Evolutionary conservation across 92 coral and sea anemone genomes (phyloP).

Genomic region (Montipora capitata): DNA sequence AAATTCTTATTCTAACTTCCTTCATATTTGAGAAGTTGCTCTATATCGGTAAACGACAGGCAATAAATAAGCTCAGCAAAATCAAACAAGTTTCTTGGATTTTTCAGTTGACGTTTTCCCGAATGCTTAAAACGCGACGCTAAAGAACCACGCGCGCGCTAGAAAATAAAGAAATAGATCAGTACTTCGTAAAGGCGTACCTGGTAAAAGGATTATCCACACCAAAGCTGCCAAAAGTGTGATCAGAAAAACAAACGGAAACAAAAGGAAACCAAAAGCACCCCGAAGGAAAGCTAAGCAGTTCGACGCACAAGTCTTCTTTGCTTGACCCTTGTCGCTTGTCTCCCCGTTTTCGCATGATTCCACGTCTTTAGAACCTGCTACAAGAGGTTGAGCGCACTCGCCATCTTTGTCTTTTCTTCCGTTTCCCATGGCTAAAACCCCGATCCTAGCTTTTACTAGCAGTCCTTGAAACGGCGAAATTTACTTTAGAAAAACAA

Average conservation of each 20-base stretch:
- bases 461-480: neutral
- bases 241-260: conserved; percentile 47
- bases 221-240: conserved; percentile 33
- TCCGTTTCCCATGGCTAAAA: conserved; percentile 28
- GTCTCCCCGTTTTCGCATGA: conserved; percentile 13
- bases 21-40: too few relatives aligned
- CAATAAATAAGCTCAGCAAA: too few relatives aligned
- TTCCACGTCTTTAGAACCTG: conserved; percentile 14
- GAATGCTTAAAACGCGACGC: too few relatives aligned
- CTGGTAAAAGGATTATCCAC: conserved; percentile 55
- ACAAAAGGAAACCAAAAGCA: conserved; percentile 36
- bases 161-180: too few relatives aligned
- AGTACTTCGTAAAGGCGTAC: neutral
- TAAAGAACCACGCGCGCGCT: too few relatives aligned
- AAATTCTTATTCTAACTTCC: too few relatives aligned
- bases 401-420: conserved; percentile 44
- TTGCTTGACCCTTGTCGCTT: neutral
- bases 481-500: conserved; percentile 22
- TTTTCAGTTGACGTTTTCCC: too few relatives aligned
- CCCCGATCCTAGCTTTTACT: neutral
- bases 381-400: conserved; percentile 34
- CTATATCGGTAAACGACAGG: too few relatives aligned
- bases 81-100: too few relatives aligned
- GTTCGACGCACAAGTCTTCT: conserved; percentile 28
- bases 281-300: conserved; percentile 40